These are phyloP conservation scores for Eurytoma adleriae DNA, from an alignment of 2,888 invertebrate genomes.

Conservation along the genomic window DNA sequence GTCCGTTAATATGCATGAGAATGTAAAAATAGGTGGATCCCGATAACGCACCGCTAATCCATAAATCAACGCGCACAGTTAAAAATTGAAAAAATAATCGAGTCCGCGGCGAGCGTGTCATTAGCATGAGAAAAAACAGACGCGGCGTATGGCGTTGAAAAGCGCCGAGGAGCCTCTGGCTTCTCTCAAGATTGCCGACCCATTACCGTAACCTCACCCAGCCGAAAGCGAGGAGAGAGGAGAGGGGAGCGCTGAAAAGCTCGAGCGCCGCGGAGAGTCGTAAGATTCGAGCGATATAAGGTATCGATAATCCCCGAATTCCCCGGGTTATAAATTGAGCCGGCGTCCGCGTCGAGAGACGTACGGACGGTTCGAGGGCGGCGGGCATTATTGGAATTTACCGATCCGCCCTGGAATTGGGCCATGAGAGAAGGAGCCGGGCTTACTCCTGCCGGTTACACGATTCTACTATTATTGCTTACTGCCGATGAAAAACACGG, in stretches of 20 bases:
- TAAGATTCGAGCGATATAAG: slow-evolving; percentile 58
- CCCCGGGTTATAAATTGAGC: slow-evolving; percentile 69
- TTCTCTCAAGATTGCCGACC: slow-evolving; percentile 11
- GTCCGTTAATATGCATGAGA: too few species aligned
- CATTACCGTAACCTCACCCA: slow-evolving; percentile 31
- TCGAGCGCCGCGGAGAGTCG: slow-evolving; percentile 5
- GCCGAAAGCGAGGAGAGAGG: not conserved
- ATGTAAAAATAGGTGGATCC: too few species aligned
- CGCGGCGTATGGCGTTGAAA: not conserved
- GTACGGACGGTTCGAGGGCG: slow-evolving; percentile 70
- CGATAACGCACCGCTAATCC: too few species aligned
- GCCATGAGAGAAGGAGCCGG: slow-evolving; percentile 55
- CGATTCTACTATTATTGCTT: slow-evolving; percentile 56
- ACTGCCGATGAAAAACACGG: not conserved
- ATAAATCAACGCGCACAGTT: too few species aligned
- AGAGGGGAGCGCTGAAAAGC: not conserved
- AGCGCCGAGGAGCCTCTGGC: not conserved
- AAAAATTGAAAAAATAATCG: too few species aligned
- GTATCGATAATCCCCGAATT: slow-evolving; percentile 68
- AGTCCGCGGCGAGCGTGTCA: not conserved
- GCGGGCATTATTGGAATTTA: slow-evolving; percentile 73
- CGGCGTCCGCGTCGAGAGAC: slow-evolving; percentile 62
- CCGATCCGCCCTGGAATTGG: slow-evolving; percentile 69
- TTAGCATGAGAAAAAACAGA: slow-evolving; percentile 18
- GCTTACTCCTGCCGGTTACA: slow-evolving; percentile 60